phyloP scores from a whole-genome alignment of 1,140 invertebrate species.

The Dysdera silvatica region DNA sequence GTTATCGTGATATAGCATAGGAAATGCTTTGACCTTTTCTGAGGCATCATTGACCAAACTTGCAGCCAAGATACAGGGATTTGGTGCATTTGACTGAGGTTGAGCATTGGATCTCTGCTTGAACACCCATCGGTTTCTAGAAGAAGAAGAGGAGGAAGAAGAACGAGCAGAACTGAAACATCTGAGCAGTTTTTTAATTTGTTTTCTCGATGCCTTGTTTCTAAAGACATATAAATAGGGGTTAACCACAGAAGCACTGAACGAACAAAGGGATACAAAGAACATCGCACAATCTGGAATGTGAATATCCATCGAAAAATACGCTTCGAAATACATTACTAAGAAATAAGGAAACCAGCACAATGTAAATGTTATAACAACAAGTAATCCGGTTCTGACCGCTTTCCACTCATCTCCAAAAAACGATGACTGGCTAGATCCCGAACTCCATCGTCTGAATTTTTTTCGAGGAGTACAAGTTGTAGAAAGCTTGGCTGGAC shows the following conservation, averaged over 20 bases:
- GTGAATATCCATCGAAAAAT: not conserved
- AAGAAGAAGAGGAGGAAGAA: conserved; percentile 3
- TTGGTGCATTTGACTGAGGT: not conserved
- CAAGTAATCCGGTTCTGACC: conserved; percentile 23
- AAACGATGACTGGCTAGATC: conserved; percentile 17
- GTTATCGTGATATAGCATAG: conserved; percentile 14
- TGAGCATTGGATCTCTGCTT: conserved; percentile 3
- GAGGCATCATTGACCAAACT: conserved; percentile 17
- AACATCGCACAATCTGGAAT: conserved; percentile 15
- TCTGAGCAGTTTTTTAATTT: conserved; percentile 20
- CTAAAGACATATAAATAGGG: conserved; percentile 30
- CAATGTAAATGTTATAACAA: conserved; percentile 25
- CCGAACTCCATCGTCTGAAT: conserved; percentile 15
- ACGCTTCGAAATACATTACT: conserved; percentile 17
- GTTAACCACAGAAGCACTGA: conserved; percentile 23
- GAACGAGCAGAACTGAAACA: no score
- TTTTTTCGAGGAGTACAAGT: conserved; percentile 12
- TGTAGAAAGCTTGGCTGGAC: not conserved
- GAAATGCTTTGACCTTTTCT: conserved; percentile 25
- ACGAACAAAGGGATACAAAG: conserved; percentile 7
- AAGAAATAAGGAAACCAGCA: conserved; percentile 28
- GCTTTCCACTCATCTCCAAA: conserved; percentile 33
- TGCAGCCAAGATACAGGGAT: conserved; percentile 15
- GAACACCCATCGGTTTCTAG: conserved; percentile 17
- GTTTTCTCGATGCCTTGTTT: conserved; percentile 21